These are phyloP conservation scores for Aquatica leii DNA, from an alignment of 2,888 invertebrate genomes.

Conservation along the genomic window DNA sequence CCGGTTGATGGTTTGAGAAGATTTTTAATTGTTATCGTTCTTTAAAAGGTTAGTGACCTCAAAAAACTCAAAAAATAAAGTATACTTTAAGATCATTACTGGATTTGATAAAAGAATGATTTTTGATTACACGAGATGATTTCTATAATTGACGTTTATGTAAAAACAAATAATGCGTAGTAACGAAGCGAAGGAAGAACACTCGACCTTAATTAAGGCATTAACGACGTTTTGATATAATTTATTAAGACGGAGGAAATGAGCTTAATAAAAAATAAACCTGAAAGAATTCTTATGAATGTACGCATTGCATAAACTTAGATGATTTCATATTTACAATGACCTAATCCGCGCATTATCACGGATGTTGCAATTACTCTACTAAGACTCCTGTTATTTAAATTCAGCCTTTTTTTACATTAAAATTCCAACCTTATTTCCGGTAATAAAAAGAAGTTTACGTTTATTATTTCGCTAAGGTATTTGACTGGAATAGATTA, in stretches of 20 bases:
- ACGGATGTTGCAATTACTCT: slow-evolving; percentile 23
- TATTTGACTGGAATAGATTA: no score
- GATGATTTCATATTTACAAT: slow-evolving; percentile 17
- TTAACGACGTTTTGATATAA: slow-evolving; percentile 39
- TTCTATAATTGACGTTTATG: slow-evolving; percentile 15
- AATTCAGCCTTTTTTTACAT: slow-evolving; percentile 8
- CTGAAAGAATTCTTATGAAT: slow-evolving; percentile 28
- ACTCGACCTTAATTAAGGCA: slow-evolving; percentile 41
- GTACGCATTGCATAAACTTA: slow-evolving; percentile 15
- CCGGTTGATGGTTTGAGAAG: slow-evolving; percentile 27
- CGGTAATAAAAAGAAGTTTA: slow-evolving; percentile 10
- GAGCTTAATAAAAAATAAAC: slow-evolving; percentile 39
- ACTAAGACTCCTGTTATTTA: slow-evolving; percentile 9
- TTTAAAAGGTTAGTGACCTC: slow-evolving; percentile 22
- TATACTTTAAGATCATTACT: no score
- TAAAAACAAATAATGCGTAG: slow-evolving; percentile 7
- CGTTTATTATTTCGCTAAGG: neutral
- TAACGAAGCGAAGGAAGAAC: slow-evolving; percentile 28
- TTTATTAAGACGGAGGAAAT: slow-evolving; percentile 42
- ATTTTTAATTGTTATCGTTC: slow-evolving; percentile 24
- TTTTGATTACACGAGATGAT: slow-evolving; percentile 6
- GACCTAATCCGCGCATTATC: slow-evolving; percentile 21
- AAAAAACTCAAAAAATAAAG: neutral
- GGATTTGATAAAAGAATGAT: no score
- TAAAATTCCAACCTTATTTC: slow-evolving; percentile 12